Percentiles rank a stretch among this genome's conserved stretches.
These are phyloP conservation scores for Heliconius charithonia DNA, from an alignment of 2,888 invertebrate species.

Conservation along the genomic window DNA sequence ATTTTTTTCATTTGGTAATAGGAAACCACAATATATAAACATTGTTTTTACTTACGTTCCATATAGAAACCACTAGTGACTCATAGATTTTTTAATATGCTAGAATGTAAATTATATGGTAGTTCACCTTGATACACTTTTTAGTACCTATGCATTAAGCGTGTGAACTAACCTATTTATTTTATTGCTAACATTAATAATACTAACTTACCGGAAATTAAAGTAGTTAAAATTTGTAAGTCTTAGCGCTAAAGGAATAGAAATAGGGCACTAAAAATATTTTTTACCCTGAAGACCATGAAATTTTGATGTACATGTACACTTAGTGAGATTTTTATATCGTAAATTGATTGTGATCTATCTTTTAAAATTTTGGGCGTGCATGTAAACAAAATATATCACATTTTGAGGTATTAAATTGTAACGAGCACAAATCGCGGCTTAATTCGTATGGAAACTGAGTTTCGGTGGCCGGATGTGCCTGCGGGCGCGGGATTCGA, in stretches of 20 bases:
- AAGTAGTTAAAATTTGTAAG: neutral
- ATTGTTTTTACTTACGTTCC: neutral
- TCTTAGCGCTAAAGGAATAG: neutral
- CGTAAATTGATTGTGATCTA: neutral
- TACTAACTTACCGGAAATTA: conserved; percentile 5
- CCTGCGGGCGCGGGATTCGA: conserved; percentile 75
- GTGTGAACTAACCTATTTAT: conserved; percentile 40
- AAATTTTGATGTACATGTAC: too few species aligned
- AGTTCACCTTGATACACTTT: conserved; percentile 40
- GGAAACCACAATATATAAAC: neutral
- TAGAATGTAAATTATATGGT: conserved; percentile 39
- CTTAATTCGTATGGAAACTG: conserved; percentile 40
- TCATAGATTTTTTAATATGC: conserved; percentile 33
- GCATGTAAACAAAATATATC: conserved; percentile 3
- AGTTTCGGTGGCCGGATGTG: conserved; percentile 77
- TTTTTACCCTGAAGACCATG: neutral
- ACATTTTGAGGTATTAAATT: conserved; percentile 33
- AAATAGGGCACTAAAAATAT: neutral
- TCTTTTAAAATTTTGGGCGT: neutral
- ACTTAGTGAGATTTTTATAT: neutral
- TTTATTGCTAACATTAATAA: conserved; percentile 21
- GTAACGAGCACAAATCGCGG: conserved; percentile 32
- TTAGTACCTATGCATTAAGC: conserved; percentile 32
- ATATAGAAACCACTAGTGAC: conserved; percentile 18
- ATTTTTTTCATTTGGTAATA: neutral